Evolutionary conservation across 2,888 invertebrate species (phyloP), one percentile per base, ranked within the genome.

Genomic region (Punctoribates punctum): DNA sequence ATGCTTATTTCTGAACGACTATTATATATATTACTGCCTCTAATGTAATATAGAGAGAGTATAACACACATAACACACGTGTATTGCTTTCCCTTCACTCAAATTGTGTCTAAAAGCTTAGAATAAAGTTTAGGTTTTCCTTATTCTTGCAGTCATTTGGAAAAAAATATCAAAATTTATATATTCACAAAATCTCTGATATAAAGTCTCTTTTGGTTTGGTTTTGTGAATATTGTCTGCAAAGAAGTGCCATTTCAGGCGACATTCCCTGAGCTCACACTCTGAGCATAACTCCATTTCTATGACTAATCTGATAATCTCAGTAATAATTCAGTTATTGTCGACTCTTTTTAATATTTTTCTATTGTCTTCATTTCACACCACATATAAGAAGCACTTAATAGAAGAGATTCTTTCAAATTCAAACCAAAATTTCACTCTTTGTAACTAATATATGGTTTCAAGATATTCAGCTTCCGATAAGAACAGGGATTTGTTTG

Each of bases 161-260:
- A 4, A 1, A 29, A 62, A 62, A 29, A 62, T 62, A 62, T 57
- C 34, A 48, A 48, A 11, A 48, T 15, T 15, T 48, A 57, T 57
- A 29, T 62, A 25, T 62, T 27, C 34, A 62, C 23, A 9, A 62
- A 62, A 67, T 38, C 6, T 67, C 38, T 67, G 67, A 67, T 38
- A 38, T 17, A 5, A 67, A 67, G 8, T 67, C 38, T 67, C 8
- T 67, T 13, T 34, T 11, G 9, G 38, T 38, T 67, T n/a, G 1
- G 38, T 67, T 67, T 38, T 38, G 34, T 17, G n/a, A 67, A 38
- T 67, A 67, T 38, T 67, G 62, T 11, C 20, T 60, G 62, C 34
- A 67, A 67, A 67, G 67, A 67, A 67, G 67, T 67, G 67, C n/a
- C 67, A 67, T 67, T 67, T 67, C 67, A 67, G 67, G 67, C 34